A percentile compares a stretch with the other conserved stretches of the same genome.
These are phyloP conservation scores for Coleophora flavipennella DNA, from an alignment of 2,888 invertebrate species.

Conservation along the genomic window DNA sequence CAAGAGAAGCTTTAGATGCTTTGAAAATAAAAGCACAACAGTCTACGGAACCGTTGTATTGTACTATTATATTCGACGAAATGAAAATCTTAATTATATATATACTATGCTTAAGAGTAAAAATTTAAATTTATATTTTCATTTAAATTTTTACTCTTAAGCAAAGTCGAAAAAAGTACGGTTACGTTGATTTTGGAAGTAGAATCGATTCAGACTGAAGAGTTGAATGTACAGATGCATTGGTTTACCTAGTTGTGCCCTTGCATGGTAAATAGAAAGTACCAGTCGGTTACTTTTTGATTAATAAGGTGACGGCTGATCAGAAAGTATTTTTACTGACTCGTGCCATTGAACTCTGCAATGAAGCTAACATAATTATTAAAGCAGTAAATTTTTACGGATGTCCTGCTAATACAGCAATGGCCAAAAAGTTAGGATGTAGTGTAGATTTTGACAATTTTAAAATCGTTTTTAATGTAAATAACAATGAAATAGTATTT, in stretches of 20 bases:
- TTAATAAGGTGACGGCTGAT: background rate
- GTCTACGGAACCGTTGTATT: background rate
- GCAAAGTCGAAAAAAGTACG: constrained; percentile 5
- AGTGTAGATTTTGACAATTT: constrained; percentile 2
- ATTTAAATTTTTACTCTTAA: too few species aligned
- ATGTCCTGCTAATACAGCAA: constrained; percentile 13
- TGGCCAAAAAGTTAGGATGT: constrained; percentile 16
- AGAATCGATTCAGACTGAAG: constrained; percentile 5
- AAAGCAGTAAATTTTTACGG: constrained; percentile 19
- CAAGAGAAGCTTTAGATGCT: constrained; percentile 12
- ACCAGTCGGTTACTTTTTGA: constrained; percentile 3
- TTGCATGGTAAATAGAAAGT: constrained; percentile 1
- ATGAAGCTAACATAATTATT: constrained; percentile 8
- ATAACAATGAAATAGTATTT: constrained; percentile 1
- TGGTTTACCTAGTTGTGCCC: constrained; percentile 1
- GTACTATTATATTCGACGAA: constrained; percentile 10
- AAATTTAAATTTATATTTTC: too few species aligned
- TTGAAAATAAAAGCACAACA: constrained; percentile 7
- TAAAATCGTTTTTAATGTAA: constrained; percentile 4
- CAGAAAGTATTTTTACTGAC: background rate
- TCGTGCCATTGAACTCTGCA: constrained; percentile 1
- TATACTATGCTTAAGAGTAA: too few species aligned
- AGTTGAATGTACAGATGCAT: constrained; percentile 4
- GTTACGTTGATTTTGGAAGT: constrained; percentile 12
- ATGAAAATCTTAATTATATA: constrained; percentile 13